Evolutionary conservation across 2,888 invertebrate species (phyloP), one percentile per base, ranked within the genome.

Genomic region (Muschampia plurimacula): DNA sequence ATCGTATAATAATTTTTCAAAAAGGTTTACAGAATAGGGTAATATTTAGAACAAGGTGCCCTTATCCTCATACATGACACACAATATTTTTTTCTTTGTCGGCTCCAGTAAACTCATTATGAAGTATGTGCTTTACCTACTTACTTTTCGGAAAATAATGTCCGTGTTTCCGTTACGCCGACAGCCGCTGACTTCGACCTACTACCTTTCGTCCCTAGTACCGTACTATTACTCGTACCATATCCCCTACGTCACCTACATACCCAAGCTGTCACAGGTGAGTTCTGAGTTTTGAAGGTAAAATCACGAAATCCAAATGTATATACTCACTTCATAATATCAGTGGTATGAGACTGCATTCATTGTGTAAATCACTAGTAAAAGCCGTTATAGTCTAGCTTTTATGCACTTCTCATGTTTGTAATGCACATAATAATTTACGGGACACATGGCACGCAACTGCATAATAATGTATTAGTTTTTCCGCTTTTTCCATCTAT

Each of bases 201-300:
- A 92, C 92, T 92, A 93, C 89, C 85, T 91, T 79, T 86, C 90
- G 74, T 86, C 90, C 77, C 84, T 84, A 77, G 84, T 87, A 80
- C 90, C 91, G 80, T 88, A 86, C 85, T 91, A 55, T 55, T 55
- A 90, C 88, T 85, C 86, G 84, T 91, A 90, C 88, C 86, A 89
- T 88, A 82, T 85, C 78, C 91, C 92, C 85, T 90, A 89, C 87
- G 80, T 90, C 82, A 82, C 89, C 78, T 93, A 93, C 81, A 85
- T 88, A 83, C 93, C 93, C 76, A 90, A 82, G 84, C 85, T 93
- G 77, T 88, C 92, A 59, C 92, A 93, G 93, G 93, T 93, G 86
- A 93, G 93, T 89, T 70, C 67, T 12, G 36, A 44, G 63, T 41
- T 69, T 67, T 62, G 22, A 28, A n/a, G 36, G 36, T 71, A 39